Base-by-base conservation (phyloP, 2,888 invertebrate genomes). In the Enchytraeus crypticus region DNA sequence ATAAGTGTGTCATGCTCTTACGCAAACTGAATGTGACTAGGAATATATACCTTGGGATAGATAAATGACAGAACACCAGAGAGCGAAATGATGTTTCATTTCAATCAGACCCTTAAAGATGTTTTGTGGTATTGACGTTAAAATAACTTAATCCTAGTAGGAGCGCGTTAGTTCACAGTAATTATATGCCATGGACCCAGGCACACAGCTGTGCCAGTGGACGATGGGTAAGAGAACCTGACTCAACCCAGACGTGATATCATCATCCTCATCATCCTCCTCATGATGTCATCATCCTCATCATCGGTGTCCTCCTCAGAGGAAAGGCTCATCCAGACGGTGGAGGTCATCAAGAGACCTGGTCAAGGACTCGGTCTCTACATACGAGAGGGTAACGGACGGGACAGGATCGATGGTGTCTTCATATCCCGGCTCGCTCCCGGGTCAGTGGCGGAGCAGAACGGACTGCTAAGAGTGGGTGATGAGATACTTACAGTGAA, bases 401-500 rank as follows among this genome's bases (percentile, higher is more conserved):
- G 89, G 58, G 91, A 92, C 73, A 85, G 95, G 64, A 86, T 87
- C 54, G 95, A 95, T 74, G 98, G 98, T 51, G 97, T 98, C 64
- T 98, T 98, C 83, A 96, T 98, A 80, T 97, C 97, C 5, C 83
- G 90, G 72, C 90, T 92, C 77, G 97, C 97, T 34, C 84, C 93
- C 73, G 95, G 95, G 80, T 92, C 92, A 53, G 92, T 95, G 34
- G 93, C 96, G 49, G 95, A 93, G 81, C 92, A 93, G 82, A 93
- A 93, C 77, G 95, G 96, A 59, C 92, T 96, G 78, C 84, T 98
- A 67, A 89, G 92, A 83, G 95, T 97, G 56, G 96, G 96, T 51
- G 98, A 98, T 81, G 97, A 98, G 83, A 96, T 98, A 76, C 83
- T 98, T 71, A 92, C 95, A 33, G 96, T 98, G 62, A 98, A 98